Conservation (phyloP, 1,140 invertebrate genomes). For the Phortica variegata region DNA sequence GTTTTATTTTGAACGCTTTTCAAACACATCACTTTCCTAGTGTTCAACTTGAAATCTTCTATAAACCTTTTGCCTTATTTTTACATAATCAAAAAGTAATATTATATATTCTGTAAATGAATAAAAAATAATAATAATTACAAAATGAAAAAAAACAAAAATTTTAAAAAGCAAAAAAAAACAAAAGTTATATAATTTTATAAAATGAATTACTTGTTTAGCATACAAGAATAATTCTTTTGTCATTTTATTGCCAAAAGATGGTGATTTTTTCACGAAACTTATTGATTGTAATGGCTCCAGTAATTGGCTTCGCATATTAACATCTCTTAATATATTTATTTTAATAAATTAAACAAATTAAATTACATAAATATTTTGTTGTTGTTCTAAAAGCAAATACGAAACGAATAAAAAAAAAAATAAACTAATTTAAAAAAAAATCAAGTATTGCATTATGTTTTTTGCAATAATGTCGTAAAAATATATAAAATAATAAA, state of each 20-base stretch:
- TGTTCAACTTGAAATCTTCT: slow-evolving; percentile 29
- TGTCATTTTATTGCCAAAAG: slow-evolving; percentile 58
- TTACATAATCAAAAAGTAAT: slow-evolving; percentile 56
- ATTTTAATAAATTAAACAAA: slow-evolving; percentile 48
- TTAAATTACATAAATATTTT: slow-evolving; percentile 48
- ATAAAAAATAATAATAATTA: slow-evolving; percentile 34
- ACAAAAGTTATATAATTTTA: slow-evolving; percentile 26
- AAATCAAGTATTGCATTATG: too few species aligned
- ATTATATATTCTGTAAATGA: slow-evolving; percentile 34
- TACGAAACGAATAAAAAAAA: slow-evolving; percentile 34
- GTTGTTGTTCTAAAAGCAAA: slow-evolving; percentile 53
- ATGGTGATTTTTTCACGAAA: slow-evolving; percentile 58
- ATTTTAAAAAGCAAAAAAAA: slow-evolving; percentile 12
- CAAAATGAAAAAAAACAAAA: slow-evolving; percentile 21
- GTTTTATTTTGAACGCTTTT: slow-evolving; percentile 13
- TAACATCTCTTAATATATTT: slow-evolving; percentile 45
- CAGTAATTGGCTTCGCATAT: slow-evolving; percentile 43
- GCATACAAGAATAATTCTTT: slow-evolving; percentile 56
- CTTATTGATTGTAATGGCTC: slow-evolving; percentile 58
- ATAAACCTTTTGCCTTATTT: slow-evolving; percentile 19
- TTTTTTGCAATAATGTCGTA: not conserved
- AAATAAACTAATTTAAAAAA: slow-evolving; percentile 16
- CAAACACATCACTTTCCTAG: slow-evolving; percentile 9
- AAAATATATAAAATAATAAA: slow-evolving; percentile 22
- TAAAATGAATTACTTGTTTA: slow-evolving; percentile 24